Conservation (phyloP, 2,113 vertebrate genomes). For the Corythornis cristatus region DNA sequence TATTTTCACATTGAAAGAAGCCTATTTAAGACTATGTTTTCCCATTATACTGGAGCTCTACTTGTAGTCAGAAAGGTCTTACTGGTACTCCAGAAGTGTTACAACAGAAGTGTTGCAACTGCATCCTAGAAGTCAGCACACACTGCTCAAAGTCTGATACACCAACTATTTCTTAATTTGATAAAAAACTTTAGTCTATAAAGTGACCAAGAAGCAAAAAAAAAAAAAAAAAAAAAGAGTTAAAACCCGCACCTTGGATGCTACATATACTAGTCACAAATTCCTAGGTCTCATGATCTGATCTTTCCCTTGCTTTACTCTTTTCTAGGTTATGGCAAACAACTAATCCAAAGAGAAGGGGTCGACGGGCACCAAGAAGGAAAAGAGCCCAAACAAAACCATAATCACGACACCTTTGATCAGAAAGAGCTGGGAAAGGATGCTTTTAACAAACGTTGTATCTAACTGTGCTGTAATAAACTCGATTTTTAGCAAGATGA, state of each 20-base stretch:
- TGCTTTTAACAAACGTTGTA: background rate
- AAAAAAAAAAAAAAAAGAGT: background rate
- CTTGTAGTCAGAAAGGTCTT: background rate
- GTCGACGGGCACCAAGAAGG: background rate
- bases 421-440: background rate
- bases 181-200: background rate
- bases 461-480: background rate
- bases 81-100: background rate
- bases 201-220: background rate
- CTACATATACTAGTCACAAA: background rate
- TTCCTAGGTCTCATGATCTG: background rate
- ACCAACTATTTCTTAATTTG: background rate
- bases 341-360: conserved; percentile 30
- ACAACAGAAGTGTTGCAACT: background rate
- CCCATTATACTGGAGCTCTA: background rate
- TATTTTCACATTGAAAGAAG: background rate
- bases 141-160: background rate
- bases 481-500: background rate
- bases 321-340: conserved; percentile 48
- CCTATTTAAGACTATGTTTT: background rate
- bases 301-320: background rate
- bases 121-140: background rate
- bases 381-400: conserved; percentile 8
- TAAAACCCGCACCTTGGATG: background rate
- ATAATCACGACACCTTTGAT: background rate